Evolutionary conservation across 2,888 invertebrate species (phyloP), one percentile per base, ranked within the genome.

Genomic region (Orchesella flavescens): DNA sequence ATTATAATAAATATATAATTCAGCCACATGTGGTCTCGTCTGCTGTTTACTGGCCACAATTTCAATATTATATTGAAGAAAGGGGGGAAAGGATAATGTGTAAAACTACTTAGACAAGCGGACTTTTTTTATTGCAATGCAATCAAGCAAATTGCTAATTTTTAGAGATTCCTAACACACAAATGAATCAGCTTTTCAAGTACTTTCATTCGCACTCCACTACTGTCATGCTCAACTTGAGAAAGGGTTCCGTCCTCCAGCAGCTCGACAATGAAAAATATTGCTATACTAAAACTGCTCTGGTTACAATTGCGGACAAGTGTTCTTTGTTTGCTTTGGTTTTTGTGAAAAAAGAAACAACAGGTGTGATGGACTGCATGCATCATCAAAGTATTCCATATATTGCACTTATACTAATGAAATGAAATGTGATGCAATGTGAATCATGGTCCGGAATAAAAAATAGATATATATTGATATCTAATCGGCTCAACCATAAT

Each of bases 71-170:
- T 72, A 44, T 72, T 34, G 49, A 53, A n/a, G 55, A 43, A 43
- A 17, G 43, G 43, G 46, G 69, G 19, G 7, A 23, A 46, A 21
- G 59, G 63, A n/a, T 10, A 61, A 19, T 10, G n/a, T 12, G 17
- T 49, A 46, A 57, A 74, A 63, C 74, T 34, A 63, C 63, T 63
- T 74, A 44, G 23, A 46, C 17, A 71, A 71, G 71, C 34, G 71
- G 24, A 46, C 17, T 71, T 71, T 59, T 19, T 59, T 71, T 71
- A 55, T 71, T 61, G 21, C 63, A 17, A 24, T 63, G 74, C 74
- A 74, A 74, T 71, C 71, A 74, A 63, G 74, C 74, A 76, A 76
- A 76, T 68, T 76, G 76, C 66, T 76, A 66, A 66, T 76, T 66
- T 59, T 68, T 68, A n/a, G 9, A 66, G 17, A 43, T 66, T 43